Conservation (phyloP, 2,113 vertebrate genomes). For the Aspidoscelis tigris region DNA sequence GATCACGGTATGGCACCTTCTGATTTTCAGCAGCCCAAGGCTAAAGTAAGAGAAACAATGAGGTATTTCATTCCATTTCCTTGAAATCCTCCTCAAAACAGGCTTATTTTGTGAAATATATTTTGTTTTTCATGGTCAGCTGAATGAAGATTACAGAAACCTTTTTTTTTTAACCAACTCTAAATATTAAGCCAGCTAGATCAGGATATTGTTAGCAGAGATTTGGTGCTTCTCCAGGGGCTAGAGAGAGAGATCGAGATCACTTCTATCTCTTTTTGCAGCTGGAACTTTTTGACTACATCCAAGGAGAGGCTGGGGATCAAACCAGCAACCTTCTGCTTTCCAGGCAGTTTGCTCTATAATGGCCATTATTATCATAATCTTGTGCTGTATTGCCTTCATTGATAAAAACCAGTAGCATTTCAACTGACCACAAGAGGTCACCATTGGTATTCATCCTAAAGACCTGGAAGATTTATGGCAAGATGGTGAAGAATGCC, state of each 20-base stretch:
- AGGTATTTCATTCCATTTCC: no score
- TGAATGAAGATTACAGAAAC: neutral
- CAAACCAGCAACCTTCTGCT: neutral
- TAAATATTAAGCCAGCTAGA: no score
- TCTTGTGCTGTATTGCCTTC: neutral
- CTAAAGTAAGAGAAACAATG: no score
- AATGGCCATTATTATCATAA: neutral
- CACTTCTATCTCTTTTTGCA: no score
- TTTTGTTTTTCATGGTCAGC: neutral
- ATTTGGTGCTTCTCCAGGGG: no score
- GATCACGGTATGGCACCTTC: no score
- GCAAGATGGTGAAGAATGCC: neutral
- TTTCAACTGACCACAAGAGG: conserved; percentile 19
- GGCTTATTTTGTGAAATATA: neutral
- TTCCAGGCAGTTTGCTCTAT: neutral
- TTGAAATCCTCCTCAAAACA: neutral
- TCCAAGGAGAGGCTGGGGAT: neutral
- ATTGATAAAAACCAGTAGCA: neutral
- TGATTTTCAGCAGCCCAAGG: no score
- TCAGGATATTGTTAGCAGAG: no score
- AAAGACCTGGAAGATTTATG: neutral
- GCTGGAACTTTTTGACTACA: no score
- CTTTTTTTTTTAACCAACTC: no score
- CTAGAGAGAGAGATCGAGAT: no score
- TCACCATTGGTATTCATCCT: conserved; percentile 9